phyloP scores from a whole-genome alignment of 2,888 invertebrate species.

The Platycheirus rosarum region DNA sequence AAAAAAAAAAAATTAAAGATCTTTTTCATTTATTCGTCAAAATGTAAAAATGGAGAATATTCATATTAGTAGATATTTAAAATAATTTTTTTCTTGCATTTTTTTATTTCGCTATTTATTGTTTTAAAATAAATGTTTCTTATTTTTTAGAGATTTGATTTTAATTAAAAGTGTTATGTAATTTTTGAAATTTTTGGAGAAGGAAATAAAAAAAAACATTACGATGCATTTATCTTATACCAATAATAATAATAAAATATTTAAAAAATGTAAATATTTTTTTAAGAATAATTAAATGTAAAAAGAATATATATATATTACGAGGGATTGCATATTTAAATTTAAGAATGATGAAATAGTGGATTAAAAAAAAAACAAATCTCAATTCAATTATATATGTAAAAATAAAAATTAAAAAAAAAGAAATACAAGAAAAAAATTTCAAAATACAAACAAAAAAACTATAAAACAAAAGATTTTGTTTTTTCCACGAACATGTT shows the following conservation, averaged over 20 bases:
- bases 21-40: too few relatives aligned
- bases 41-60: too few relatives aligned
- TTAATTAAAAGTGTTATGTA: too few relatives aligned
- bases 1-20: too few relatives aligned
- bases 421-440: constrained; percentile 21
- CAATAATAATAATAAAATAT: constrained; percentile 12
- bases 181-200: not conserved
- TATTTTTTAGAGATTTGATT: too few relatives aligned
- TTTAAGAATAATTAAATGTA: constrained; percentile 32
- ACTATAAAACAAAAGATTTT: constrained; percentile 9
- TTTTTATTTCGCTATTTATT: too few relatives aligned
- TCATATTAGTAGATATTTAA: too few relatives aligned
- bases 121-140: not conserved
- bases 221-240: constrained; percentile 16
- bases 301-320: constrained; percentile 8
- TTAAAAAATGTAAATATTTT: constrained; percentile 42
- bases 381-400: constrained; percentile 53
- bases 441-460: constrained; percentile 33
- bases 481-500: constrained; percentile 21
- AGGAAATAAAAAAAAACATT: constrained; percentile 7
- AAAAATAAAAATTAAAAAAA: constrained; percentile 41
- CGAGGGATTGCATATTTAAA: constrained; percentile 9
- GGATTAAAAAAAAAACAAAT: constrained; percentile 20
- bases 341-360: not conserved
- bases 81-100: too few relatives aligned